A percentile compares a stretch with the other conserved stretches of the same genome.
phyloP scores from a whole-genome alignment of 2,797 vertebrate genomes.

The Muscicapa comitata region DNA sequence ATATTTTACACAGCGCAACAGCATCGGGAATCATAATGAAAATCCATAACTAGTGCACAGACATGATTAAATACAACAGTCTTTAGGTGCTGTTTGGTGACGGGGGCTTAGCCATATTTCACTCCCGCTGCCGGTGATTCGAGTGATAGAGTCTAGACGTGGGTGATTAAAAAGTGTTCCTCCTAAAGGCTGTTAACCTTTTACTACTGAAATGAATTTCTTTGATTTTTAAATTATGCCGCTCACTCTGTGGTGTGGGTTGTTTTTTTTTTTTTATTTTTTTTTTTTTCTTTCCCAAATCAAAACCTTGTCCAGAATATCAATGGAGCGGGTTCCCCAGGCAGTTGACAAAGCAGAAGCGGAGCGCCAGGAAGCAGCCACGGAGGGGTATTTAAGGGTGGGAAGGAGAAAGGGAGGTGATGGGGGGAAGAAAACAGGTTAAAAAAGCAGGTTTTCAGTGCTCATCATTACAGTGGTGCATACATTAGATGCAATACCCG shows the following conservation, averaged over 20 bases:
- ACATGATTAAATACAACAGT: slow-evolving; percentile 99
- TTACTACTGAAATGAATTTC: slow-evolving; percentile 85
- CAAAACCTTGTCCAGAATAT: slow-evolving; percentile 68
- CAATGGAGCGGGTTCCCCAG: slow-evolving; percentile 58
- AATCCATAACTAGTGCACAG: slow-evolving; percentile 97
- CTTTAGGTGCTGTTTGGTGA: slow-evolving; percentile 85
- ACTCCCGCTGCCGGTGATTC: slow-evolving; percentile 79
- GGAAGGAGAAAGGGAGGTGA: background rate
- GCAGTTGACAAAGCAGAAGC: slow-evolving; percentile 48
- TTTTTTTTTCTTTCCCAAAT: slow-evolving; percentile 12
- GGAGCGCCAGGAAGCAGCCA: background rate
- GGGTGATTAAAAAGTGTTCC: slow-evolving; percentile 85
- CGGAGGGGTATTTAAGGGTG: background rate
- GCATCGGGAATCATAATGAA: slow-evolving; percentile 97
- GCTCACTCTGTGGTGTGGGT: slow-evolving; percentile 66
- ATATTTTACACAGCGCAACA: slow-evolving; percentile 90
- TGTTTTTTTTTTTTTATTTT: background rate
- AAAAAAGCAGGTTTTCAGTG: slow-evolving; percentile 49
- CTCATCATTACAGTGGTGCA: slow-evolving; percentile 34
- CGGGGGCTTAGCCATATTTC: slow-evolving; percentile 81
- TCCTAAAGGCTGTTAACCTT: slow-evolving; percentile 84
- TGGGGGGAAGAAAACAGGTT: slow-evolving; percentile 7
- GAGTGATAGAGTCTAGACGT: slow-evolving; percentile 82
- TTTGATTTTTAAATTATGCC: slow-evolving; percentile 85
- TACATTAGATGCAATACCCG: slow-evolving; percentile 29